These are phyloP conservation scores for Mus minutoides DNA, from an alignment of 2,797 vertebrate genomes.

Conservation along the genomic window DNA sequence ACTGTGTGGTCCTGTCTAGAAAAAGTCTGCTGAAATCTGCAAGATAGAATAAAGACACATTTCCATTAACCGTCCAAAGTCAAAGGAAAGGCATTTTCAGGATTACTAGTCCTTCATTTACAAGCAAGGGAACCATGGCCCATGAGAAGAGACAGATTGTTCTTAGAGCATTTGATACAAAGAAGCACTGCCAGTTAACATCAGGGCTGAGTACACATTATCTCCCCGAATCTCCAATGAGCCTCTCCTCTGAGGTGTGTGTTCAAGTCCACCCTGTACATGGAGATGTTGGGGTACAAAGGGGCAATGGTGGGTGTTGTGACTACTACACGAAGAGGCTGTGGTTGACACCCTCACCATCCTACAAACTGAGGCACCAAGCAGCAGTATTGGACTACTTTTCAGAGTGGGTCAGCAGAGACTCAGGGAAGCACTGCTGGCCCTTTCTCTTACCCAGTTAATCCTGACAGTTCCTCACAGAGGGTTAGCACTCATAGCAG, in stretches of 20 bases:
- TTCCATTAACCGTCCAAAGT: not conserved
- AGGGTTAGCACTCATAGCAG: not conserved
- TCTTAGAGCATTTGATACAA: not conserved
- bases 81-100: slow-evolving; percentile 14
- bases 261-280: not conserved
- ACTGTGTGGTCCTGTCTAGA: not conserved
- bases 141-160: not conserved
- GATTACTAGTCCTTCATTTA: not conserved
- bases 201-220: not conserved
- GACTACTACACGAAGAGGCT: not conserved
- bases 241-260: not conserved
- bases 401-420: not conserved
- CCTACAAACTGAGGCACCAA: not conserved
- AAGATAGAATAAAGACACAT: not conserved
- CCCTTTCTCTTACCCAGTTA: not conserved
- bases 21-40: not conserved
- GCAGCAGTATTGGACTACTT: not conserved
- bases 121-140: not conserved
- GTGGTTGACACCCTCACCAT: not conserved
- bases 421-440: not conserved
- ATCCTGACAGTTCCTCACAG: slow-evolving; percentile 13
- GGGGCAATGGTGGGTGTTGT: not conserved
- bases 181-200: not conserved
- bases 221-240: not conserved
- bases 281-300: not conserved